These are phyloP conservation scores for Pygoscelis antarcticus DNA, from an alignment of 2,113 vertebrate genomes.

Conservation along the genomic window DNA sequence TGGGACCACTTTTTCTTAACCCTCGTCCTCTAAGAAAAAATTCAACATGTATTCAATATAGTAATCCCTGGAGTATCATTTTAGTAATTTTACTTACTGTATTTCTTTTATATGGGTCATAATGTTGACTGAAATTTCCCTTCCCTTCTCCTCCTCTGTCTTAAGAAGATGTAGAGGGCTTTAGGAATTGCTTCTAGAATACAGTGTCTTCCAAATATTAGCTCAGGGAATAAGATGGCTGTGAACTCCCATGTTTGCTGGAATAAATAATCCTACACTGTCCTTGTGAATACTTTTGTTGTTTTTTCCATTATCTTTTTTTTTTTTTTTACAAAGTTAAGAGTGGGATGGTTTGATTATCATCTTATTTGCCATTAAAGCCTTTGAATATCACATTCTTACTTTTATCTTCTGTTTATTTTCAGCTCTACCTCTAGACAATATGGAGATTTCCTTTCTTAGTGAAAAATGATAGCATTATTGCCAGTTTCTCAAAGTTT, in stretches of 20 bases:
- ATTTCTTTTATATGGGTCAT: neutral
- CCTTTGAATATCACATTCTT: neutral
- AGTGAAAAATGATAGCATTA: neutral
- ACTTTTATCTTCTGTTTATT: neutral
- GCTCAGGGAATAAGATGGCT: slow-evolving; percentile 56
- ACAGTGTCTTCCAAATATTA: slow-evolving; percentile 69
- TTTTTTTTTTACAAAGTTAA: neutral
- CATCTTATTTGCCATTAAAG: slow-evolving; percentile 18
- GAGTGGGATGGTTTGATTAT: slow-evolving; percentile 1
- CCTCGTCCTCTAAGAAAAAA: neutral
- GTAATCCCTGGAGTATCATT: neutral
- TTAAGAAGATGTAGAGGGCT: slow-evolving; percentile 9
- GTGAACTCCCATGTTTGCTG: slow-evolving; percentile 31
- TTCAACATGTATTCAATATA: neutral
- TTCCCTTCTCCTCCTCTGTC: neutral
- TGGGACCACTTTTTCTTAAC: neutral
- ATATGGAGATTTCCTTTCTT: neutral
- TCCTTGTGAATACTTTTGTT: neutral
- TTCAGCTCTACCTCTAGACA: neutral
- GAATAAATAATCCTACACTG: slow-evolving; percentile 59
- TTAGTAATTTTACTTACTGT: neutral
- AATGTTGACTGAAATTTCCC: neutral
- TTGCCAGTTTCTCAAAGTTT: neutral
- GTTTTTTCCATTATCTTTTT: neutral
- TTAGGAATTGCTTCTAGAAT: slow-evolving; percentile 59